These are phyloP conservation scores for Hirudinaria manillensis DNA, from an alignment of 2,888 invertebrate genomes.

Conservation along the genomic window DNA sequence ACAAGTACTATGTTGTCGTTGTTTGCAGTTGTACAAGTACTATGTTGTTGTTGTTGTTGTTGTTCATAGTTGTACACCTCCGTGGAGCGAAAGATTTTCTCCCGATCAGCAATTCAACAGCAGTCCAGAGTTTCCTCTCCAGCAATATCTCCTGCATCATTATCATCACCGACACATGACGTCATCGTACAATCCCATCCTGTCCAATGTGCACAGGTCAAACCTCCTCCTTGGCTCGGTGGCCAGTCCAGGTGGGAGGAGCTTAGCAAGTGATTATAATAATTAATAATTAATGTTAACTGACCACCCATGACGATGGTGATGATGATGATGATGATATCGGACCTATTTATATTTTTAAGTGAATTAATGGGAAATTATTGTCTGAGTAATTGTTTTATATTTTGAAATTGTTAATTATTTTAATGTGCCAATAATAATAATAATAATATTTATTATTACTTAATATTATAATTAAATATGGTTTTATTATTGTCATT, in stretches of 20 bases:
- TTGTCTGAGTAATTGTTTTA: no score
- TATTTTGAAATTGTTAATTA: no score
- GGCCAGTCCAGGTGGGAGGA: not conserved
- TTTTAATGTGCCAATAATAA: no score
- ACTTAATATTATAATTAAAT: no score
- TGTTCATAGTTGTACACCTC: conserved; percentile 2
- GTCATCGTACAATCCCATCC: conserved; percentile 6
- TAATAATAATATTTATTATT: no score
- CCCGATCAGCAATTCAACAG: not conserved
- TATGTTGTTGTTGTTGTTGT: no score
- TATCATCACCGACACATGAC: conserved; percentile 20
- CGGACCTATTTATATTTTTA: not conserved
- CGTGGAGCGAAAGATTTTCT: conserved; percentile 5
- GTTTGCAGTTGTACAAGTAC: no score
- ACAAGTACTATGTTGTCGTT: no score
- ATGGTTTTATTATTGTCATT: no score
- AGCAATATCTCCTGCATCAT: conserved; percentile 18
- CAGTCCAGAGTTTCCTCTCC: not conserved
- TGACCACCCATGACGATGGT: not conserved
- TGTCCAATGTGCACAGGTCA: conserved; percentile 24
- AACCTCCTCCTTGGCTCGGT: conserved; percentile 10
- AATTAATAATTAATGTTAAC: no score
- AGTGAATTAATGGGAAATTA: not conserved
- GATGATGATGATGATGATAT: not conserved
- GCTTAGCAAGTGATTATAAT: not conserved